Evolutionary conservation across 2,113 vertebrate species (phyloP), one percentile per base, ranked within the genome.

Genomic region (Epinephelus lanceolatus): DNA sequence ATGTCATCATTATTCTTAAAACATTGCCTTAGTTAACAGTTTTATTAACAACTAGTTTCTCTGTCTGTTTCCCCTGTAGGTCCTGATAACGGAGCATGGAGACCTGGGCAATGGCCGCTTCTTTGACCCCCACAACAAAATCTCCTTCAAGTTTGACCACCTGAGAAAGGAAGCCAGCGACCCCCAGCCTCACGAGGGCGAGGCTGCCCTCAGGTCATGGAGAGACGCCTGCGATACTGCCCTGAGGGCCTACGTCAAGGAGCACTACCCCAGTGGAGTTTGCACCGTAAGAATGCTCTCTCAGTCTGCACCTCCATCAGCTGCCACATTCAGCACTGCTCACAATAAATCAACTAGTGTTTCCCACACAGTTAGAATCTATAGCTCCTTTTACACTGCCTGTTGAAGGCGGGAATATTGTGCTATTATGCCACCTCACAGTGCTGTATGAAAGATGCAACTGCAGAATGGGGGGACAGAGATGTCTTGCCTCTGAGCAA

Each of bases 121-220:
- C 94, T 96, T 98, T 90, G 98, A 99, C 93, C 98, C 98, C 66
- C 97, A 97, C 85, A 98, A 97, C 94, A 98, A 97, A 87, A 93
- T 97, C 89, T 98, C 98, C 33, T 99, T 99, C 90, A 99, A 97
- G 90, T 99, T 97, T 86, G 97, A 99, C 92, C 98, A 99, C 78
- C 95, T 99, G 93, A 96, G 96, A 88, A 99, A 99, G 94, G 97
- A 99, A 94, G 96, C 96, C 37, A 97, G 96, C 11, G 97, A 98
- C 63, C 93, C 96, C 1, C 95, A 97, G 78, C 91, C 96, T 4
- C 96, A 97, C n/a, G 96, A 98, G 63, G 91, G 91, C 0, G 97
- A 98, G 40, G 82, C 93, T 0, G 85, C 93, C 10, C 93, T 99
- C 42, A 96, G 94, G 33, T 91, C 95, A 0, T 98, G 97, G 98